Evolutionary conservation across 2,797 vertebrate genomes (phyloP).

Genomic region (Amblyraja radiata): DNA sequence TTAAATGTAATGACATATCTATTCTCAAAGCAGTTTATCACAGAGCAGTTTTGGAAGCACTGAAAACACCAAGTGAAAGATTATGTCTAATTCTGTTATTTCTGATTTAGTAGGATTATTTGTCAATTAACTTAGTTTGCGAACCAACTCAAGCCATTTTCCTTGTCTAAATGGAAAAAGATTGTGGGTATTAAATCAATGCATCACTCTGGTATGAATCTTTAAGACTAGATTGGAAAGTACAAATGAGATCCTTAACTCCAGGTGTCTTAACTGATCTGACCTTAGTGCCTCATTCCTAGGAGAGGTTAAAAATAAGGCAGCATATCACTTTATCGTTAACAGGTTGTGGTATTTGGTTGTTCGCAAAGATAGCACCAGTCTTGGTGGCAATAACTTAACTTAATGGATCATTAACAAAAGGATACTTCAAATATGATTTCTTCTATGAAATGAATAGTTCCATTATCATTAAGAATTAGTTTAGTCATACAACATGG

Average conservation of each 20-base stretch:
- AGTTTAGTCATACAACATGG: too few species aligned
- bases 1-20: not conserved
- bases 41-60: not conserved
- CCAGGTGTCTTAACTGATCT: not conserved
- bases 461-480: not conserved
- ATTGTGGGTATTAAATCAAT: not conserved
- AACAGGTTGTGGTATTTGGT: not conserved
- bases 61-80: not conserved
- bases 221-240: not conserved
- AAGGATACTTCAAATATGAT: not conserved
- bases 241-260: not conserved
- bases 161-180: not conserved
- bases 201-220: not conserved
- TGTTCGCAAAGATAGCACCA: not conserved
- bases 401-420: not conserved
- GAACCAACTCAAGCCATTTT: not conserved
- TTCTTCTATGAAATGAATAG: not conserved
- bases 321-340: not conserved
- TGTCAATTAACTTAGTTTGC: not conserved
- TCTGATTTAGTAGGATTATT: not conserved
- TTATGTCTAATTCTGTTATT: not conserved
- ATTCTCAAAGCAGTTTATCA: not conserved
- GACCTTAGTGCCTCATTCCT: not conserved
- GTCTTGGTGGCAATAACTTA: not conserved
- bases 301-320: not conserved